A percentile compares a stretch with the other conserved stretches of the same genome.
These are phyloP conservation scores for Neocrepidodera transversa DNA, from an alignment of 2,888 invertebrate genomes.

Conservation along the genomic window DNA sequence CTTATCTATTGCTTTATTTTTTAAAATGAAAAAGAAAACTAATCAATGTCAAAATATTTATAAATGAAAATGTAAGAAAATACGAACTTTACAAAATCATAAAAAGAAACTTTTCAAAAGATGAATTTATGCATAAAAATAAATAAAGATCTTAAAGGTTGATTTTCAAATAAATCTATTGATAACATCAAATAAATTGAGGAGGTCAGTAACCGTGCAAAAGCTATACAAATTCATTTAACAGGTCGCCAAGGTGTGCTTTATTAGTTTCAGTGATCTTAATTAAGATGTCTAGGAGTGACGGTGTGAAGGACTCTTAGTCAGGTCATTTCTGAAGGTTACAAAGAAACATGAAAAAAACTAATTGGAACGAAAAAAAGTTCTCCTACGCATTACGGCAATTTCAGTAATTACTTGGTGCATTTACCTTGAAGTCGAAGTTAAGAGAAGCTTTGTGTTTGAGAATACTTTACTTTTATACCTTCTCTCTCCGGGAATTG, in stretches of 20 bases:
- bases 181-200: too few species aligned
- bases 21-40: too few species aligned
- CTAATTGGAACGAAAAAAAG: background rate
- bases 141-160: too few species aligned
- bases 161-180: too few species aligned
- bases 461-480: background rate
- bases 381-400: background rate
- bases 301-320: conserved; percentile 13
- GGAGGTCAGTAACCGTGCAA: too few species aligned
- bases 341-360: too few species aligned
- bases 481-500: background rate
- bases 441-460: background rate
- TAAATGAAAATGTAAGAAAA: too few species aligned
- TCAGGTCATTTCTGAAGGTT: background rate
- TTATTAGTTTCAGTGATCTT: conserved; percentile 18
- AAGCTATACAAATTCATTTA: background rate
- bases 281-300: conserved; percentile 23
- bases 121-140: too few species aligned
- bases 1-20: too few species aligned
- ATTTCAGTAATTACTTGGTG: background rate
- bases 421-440: background rate
- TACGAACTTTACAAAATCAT: too few species aligned
- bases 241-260: background rate
- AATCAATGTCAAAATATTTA: too few species aligned
- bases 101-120: too few species aligned